Base-by-base conservation (phyloP, 92 coral and sea anemone genomes). In the Heliopora coerulea region DNA sequence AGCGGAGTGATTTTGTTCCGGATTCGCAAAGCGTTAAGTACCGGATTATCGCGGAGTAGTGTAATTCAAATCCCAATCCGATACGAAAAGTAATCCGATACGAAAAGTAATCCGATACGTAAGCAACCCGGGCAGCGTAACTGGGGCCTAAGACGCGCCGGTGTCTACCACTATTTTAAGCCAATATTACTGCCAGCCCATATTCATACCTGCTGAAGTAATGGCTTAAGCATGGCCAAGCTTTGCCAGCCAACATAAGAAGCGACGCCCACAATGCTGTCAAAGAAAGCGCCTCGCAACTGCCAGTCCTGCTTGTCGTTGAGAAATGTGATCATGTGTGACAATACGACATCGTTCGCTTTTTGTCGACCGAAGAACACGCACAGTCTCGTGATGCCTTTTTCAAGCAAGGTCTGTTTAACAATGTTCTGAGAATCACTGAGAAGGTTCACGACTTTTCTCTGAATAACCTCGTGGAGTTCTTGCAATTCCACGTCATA, bases 231-330 rank as follows among this genome's bases (percentile, higher is more conserved):
- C 99, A 95, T 95, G 24, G 90, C 99, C 58, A 95, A 54, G 62
- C 99, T 95, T 82, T 95, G 99, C 99, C 99, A 95, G 0, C 99
- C 99, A 19, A 95, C 99, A 27, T 92, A 92, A 0, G 97, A 96
- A 40, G 97, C 97, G 3, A 92, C 96, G 3, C 97, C 97, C 23
- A 92, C 97, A 19, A 92, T 92, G 29, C 97, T 92, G 61, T 92
- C 97, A 64, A 92, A 92, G 81, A 92, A 92, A 0, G 96, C 96
- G 24, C 96, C 97, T 13, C 97, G 83, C 28, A 92, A 81, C 72
- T 92, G 97, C 97, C 96, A 92, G 67, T 92, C 97, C 50, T 86
- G 91, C 49, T 92, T 92, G 74, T 92, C 97, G 67, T 92, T 92
- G 28, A 92, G 79, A 74, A 92, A 92, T 0, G 97, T 92, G 56